Evolutionary conservation across 2,113 vertebrate genomes (phyloP), one percentile per base, ranked within the genome.

Genomic region (Sorex fumeus): DNA sequence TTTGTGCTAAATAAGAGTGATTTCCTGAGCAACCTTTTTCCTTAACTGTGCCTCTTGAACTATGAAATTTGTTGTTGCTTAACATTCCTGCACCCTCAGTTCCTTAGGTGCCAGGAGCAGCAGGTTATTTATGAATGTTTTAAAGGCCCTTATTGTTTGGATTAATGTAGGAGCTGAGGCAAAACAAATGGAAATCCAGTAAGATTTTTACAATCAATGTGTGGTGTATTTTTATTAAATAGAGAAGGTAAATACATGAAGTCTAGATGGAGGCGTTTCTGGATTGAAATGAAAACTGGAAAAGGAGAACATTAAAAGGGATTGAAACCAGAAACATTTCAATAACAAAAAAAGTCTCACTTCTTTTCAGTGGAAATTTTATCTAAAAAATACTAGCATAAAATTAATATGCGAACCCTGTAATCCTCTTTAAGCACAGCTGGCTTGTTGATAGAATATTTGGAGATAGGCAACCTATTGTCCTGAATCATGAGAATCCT

Each of bases 41-140:
- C 96, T 98, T 98, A 97, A 98, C 98, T 98, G 98, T 98, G 98
- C 97, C 96, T 98, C 97, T 97, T 98, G 98, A 98, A 98, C 97
- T 98, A 98, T 98, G 97, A 98, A 98, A 98, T 98, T 98, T 98
- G 97, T 98, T 98, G 98, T 98, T 98, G 97, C 97, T 98, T 97
- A 98, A 98, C 97, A 97, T 95, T 93, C 96, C 97, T 96, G 91
- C 93, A 92, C 57, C 57, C 93, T 98, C 93, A 92, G 96, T 97
- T 98, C 76, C 94, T 40, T 97, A 97, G 96, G 97, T 98, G 97
- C 98, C 97, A 98, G 97, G 95, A 98, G 97, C 97, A 97, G 97
- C 97, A 97, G 98, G 98, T 98, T 98, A 98, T 98, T 98, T 98
- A 98, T 98, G 98, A 97, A 97, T 97, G 98, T 97, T 98, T 97